These are phyloP conservation scores for Pteromalus puparum DNA, from an alignment of 1,140 invertebrate genomes.

Conservation along the genomic window DNA sequence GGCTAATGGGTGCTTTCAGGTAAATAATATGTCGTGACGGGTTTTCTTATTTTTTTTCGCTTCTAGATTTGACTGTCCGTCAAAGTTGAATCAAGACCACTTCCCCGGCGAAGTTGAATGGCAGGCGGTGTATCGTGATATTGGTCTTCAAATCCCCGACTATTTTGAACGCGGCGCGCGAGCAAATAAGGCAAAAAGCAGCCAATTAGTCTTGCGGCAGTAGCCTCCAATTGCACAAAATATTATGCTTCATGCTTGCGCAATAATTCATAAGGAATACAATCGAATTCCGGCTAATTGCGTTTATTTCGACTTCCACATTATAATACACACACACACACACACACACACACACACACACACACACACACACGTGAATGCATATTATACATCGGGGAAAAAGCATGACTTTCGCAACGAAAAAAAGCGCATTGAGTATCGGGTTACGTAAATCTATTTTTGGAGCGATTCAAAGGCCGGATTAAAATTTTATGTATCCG, in stretches of 20 bases:
- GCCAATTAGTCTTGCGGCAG: background rate
- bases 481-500: constrained; percentile 12
- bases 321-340: no score
- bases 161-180: background rate
- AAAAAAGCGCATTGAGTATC: background rate
- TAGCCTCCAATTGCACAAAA: background rate
- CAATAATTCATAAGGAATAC: no score
- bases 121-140: no score
- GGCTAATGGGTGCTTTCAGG: background rate
- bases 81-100: no score
- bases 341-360: no score
- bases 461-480: background rate
- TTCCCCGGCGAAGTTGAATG: no score
- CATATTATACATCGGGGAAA: no score
- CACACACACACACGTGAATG: no score
- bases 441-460: background rate
- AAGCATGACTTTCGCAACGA: background rate
- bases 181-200: background rate
- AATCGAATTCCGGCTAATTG: no score
- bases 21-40: background rate
- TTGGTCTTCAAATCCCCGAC: background rate
- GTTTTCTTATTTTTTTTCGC: background rate
- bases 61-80: background rate
- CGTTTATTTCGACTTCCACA: no score
- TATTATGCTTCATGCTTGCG: no score